phyloP scores from a whole-genome alignment of 2,113 vertebrate species.

The Arizona elegans region DNA sequence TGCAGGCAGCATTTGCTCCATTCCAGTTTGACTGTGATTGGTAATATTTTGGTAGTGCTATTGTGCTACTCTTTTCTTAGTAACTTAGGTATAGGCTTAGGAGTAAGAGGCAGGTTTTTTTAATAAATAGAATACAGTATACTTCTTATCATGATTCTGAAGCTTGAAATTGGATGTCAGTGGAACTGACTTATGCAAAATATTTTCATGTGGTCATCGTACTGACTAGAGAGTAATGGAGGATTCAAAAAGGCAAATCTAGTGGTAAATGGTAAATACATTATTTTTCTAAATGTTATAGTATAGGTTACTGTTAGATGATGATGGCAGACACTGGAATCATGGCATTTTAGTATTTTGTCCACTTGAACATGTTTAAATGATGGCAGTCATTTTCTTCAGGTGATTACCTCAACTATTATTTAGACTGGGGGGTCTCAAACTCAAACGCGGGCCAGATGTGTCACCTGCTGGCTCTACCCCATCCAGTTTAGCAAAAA shows the following conservation, averaged over 20 bases:
- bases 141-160: constrained; percentile 17
- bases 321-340: background rate
- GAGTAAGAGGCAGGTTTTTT: background rate
- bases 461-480: too few species aligned
- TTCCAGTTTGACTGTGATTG: background rate
- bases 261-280: background rate
- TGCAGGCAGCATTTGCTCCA: background rate
- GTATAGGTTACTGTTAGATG: background rate
- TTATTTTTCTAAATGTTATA: too few species aligned
- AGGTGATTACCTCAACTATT: background rate
- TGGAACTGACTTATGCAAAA: background rate
- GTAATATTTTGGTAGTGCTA: background rate
- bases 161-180: background rate
- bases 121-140: background rate
- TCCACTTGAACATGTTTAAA: background rate
- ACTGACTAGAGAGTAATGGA: background rate
- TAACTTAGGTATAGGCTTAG: background rate
- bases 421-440: background rate
- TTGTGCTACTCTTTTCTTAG: constrained; percentile 36
- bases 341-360: background rate
- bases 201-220: background rate
- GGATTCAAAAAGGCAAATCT: background rate
- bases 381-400: background rate
- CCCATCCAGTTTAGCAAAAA: too few species aligned
- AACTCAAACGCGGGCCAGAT: too few species aligned